Evolutionary conservation across 2,797 vertebrate genomes (phyloP).

Genomic region (Acanthurus tractus): DNA sequence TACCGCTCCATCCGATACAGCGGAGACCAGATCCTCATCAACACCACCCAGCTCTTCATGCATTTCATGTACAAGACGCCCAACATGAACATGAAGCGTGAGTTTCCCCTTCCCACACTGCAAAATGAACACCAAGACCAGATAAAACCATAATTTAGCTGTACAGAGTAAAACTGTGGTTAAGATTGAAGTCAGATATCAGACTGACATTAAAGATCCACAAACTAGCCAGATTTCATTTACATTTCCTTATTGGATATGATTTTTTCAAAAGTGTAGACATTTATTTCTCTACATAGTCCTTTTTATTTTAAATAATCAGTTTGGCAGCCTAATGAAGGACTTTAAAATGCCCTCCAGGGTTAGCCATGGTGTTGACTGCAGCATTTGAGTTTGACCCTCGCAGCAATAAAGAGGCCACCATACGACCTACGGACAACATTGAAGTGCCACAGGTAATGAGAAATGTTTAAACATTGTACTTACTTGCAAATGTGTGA

Average conservation of each 20-base stretch:
- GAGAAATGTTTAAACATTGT: fast-evolving
- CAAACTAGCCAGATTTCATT: no score
- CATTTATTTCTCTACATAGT: no score
- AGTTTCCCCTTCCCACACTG: constrained; percentile 73
- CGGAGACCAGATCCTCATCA: constrained; percentile 98
- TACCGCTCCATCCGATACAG: constrained; percentile 99
- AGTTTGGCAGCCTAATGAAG: no score
- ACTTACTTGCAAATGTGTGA: neutral
- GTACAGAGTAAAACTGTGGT: neutral
- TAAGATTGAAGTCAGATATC: no score
- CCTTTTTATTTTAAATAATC: no score
- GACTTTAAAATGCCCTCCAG: constrained; percentile 74
- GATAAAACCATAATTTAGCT: neutral
- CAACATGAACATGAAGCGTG: constrained; percentile 99
- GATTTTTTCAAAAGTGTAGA: no score
- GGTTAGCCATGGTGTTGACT: constrained; percentile 95
- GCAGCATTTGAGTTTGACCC: constrained; percentile 98
- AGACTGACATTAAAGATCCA: no score
- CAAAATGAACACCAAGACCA: neutral
- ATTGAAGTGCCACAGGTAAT: constrained; percentile 96
- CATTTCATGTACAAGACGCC: constrained; percentile 99
- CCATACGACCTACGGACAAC: constrained; percentile 97
- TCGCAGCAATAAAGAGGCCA: constrained; percentile 98
- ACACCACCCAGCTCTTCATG: constrained; percentile 98
- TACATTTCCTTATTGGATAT: no score